Evolutionary conservation across 2,113 vertebrate genomes (phyloP).

Genomic region (Apeltes quadracus): DNA sequence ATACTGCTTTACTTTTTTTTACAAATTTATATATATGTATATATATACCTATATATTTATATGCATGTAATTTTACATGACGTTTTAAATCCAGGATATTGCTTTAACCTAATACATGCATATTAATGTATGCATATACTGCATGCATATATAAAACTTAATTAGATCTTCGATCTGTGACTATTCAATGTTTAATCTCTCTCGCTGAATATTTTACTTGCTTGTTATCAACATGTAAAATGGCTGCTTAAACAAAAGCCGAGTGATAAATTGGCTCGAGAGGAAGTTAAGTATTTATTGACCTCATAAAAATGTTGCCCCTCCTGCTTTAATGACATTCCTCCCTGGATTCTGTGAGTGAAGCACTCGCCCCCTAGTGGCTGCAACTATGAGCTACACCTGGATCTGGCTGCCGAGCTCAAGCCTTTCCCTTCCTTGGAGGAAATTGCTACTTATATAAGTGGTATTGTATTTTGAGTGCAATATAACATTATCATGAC

Average conservation of each 20-base stretch:
- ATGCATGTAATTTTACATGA: no score
- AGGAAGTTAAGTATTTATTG: slow-evolving; percentile 80
- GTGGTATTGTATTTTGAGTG: slow-evolving; percentile 64
- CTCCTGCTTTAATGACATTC: slow-evolving; percentile 66
- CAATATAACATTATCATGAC: slow-evolving; percentile 56
- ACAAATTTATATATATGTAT: background rate
- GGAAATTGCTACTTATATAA: slow-evolving; percentile 75
- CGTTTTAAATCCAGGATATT: no score
- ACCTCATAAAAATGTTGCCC: slow-evolving; percentile 77
- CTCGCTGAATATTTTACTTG: slow-evolving; percentile 39
- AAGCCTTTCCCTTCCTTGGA: slow-evolving; percentile 47
- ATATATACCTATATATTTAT: background rate
- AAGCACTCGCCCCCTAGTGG: slow-evolving; percentile 60
- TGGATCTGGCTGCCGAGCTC: slow-evolving; percentile 55
- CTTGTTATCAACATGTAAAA: slow-evolving; percentile 61
- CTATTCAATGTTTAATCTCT: slow-evolving; percentile 40
- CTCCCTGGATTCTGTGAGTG: slow-evolving; percentile 57
- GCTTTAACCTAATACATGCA: no score
- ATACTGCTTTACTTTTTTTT: background rate
- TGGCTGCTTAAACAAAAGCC: slow-evolving; percentile 70
- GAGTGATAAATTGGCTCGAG: slow-evolving; percentile 74
- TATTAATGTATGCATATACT: no score
- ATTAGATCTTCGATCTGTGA: slow-evolving; percentile 20
- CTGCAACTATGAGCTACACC: slow-evolving; percentile 23
- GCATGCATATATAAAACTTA: background rate